Evolutionary conservation across 2,888 invertebrate species (phyloP).

Genomic region (Hyppa rectilinea): DNA sequence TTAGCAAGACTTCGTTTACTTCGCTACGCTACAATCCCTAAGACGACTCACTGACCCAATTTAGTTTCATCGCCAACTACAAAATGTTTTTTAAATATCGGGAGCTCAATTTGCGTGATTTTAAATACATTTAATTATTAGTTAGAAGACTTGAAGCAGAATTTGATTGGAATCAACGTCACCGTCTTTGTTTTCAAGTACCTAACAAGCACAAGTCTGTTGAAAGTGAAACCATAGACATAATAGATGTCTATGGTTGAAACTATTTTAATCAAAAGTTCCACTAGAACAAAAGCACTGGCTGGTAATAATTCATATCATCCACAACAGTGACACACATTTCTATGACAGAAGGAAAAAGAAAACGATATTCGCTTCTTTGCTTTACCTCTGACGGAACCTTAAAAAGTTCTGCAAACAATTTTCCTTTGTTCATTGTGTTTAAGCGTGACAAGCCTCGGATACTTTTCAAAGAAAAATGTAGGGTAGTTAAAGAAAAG

Average conservation of each 20-base stretch:
- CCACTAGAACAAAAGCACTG: not conserved
- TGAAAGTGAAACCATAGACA: too few relatives aligned
- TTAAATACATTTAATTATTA: not conserved
- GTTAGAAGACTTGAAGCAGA: not conserved
- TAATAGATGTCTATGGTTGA: too few relatives aligned
- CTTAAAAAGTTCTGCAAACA: constrained; percentile 34
- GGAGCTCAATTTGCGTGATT: not conserved
- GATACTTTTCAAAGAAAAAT: constrained; percentile 55
- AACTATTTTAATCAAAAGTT: constrained; percentile 14
- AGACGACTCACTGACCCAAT: too few relatives aligned
- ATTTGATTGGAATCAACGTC: not conserved
- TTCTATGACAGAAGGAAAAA: not conserved
- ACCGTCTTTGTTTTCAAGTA: not conserved
- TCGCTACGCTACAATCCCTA: too few relatives aligned
- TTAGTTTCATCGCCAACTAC: not conserved
- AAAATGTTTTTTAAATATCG: not conserved
- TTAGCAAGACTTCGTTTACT: not conserved
- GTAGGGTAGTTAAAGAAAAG: constrained; percentile 49
- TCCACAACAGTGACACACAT: not conserved
- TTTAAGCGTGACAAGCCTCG: constrained; percentile 25
- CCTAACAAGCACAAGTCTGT: not conserved
- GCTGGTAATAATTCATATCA: not conserved
- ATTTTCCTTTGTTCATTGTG: constrained; percentile 50
- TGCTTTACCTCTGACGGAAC: not conserved
- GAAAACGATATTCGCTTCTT: not conserved